Conservation (phyloP, 2,888 invertebrate genomes). For the Miltochrista miniata region DNA sequence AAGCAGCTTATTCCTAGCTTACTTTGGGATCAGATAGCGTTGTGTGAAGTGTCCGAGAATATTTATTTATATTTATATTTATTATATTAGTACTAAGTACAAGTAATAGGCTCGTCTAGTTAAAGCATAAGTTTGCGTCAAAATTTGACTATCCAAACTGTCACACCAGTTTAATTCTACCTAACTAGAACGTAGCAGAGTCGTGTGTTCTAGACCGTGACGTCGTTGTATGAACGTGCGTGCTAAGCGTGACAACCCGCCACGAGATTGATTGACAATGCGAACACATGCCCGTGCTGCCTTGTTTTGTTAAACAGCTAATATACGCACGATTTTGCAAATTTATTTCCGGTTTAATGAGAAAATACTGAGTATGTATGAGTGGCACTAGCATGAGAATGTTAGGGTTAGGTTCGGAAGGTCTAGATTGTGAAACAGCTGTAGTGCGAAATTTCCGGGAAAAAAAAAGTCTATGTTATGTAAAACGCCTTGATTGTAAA, state of each 20-base stretch:
- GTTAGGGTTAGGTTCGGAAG: no score
- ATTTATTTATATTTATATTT: no score
- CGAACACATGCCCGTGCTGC: constrained; percentile 37
- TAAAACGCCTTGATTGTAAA: no score
- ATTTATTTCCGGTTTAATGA: constrained; percentile 31
- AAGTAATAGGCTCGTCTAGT: no score
- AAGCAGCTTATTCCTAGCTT: no score
- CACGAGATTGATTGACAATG: constrained; percentile 66
- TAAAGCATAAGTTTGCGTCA: no score
- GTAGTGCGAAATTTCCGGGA: no score
- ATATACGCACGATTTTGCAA: constrained; percentile 34
- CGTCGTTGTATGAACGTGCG: constrained; percentile 47
- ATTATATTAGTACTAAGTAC: no score
- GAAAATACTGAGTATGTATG: constrained; percentile 2
- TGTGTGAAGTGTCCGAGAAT: no score
- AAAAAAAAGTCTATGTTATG: no score
- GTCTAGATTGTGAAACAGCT: no score
- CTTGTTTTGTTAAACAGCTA: constrained; percentile 45
- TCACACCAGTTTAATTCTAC: constrained; percentile 20
- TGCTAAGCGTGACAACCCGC: constrained; percentile 59
- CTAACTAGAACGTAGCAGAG: constrained; percentile 27
- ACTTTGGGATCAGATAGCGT: no score
- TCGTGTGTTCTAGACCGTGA: constrained; percentile 54
- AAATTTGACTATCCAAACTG: background rate
- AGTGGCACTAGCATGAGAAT: background rate